Evolutionary conservation across 2,113 vertebrate species (phyloP).

Genomic region (Zosterops lateralis): DNA sequence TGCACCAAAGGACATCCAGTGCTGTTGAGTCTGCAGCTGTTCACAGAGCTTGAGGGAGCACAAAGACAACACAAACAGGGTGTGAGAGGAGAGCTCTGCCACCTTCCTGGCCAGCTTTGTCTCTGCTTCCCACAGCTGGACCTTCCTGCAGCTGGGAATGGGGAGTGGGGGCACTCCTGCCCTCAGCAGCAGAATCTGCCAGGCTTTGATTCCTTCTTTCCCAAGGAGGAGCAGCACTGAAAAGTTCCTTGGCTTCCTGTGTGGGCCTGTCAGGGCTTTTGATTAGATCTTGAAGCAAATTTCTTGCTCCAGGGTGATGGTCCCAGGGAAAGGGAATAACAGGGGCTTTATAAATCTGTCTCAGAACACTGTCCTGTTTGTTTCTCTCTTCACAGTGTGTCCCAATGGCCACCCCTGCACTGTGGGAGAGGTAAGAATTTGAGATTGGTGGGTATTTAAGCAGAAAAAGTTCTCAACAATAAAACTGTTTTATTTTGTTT

Average conservation of each 20-base stretch:
- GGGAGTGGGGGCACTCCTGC: background rate
- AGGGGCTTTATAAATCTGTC: background rate
- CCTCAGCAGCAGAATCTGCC: background rate
- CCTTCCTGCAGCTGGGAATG: background rate
- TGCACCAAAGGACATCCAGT: background rate
- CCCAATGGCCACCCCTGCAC: constrained; percentile 85
- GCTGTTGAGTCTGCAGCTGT: background rate
- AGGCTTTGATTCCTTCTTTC: background rate
- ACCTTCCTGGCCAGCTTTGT: background rate
- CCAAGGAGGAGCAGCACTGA: background rate
- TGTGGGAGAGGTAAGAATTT: constrained; percentile 87
- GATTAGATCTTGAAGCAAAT: background rate
- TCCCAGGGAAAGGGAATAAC: background rate
- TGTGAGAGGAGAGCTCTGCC: background rate
- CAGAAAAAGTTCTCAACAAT: background rate
- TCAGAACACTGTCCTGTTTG: background rate
- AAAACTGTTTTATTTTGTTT: background rate
- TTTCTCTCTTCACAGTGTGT: constrained; percentile 76
- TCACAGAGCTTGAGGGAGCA: background rate
- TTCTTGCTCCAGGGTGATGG: background rate
- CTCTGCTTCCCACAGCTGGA: background rate
- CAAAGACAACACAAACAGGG: background rate
- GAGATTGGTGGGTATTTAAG: background rate
- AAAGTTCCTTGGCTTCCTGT: background rate
- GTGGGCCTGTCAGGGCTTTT: background rate